Evolutionary conservation across 2,888 invertebrate genomes (phyloP), one percentile per base, ranked within the genome.

Genomic region (Ichneumoninae sp.): DNA sequence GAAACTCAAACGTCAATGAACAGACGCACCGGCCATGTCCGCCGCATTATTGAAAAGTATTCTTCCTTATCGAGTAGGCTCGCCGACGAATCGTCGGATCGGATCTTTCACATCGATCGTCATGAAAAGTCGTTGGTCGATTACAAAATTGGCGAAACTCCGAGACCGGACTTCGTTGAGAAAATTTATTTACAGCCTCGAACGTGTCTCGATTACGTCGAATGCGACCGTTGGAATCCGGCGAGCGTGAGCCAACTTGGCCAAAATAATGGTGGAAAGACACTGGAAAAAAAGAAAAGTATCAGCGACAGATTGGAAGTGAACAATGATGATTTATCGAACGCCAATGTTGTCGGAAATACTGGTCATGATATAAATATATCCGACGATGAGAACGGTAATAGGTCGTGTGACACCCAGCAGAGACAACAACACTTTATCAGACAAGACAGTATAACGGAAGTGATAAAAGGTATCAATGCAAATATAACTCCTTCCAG

Each of bases 401-500:
- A 82, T 60, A 10, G 16, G 6, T 40, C 60, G 73, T 10, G 30
- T 16, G n/a, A 19, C n/a, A 47, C 19, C 13, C 47, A 26, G 0
- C 63, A 47, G 19, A 4, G 60, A 63, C 22, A 33, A 33, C 69
- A 65, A 65, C 60, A 22, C 1, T 52, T 85, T 0, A 2, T 36
- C 19, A 50, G 90, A 10, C 83, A 89, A 76, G 90, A 92, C 83
- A 90, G 90, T 71, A 86, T 92, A 13, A 85, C 87, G 0, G 91
- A 92, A 54, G 89, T 91, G 5, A 88, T 91, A 16, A 89, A 88
- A 8, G 86, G 89, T 33, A 89, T 92, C 3, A 89, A 91, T 60
- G 69, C 71, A 0, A 88, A 91, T 40, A 86, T 91, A 30, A 81
- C 87, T 1, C 89, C 92, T 0, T 88, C 90, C 1, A 89, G 87